Evolutionary conservation across 2,113 vertebrate species (phyloP).

Genomic region (Capreolus pygargus): DNA sequence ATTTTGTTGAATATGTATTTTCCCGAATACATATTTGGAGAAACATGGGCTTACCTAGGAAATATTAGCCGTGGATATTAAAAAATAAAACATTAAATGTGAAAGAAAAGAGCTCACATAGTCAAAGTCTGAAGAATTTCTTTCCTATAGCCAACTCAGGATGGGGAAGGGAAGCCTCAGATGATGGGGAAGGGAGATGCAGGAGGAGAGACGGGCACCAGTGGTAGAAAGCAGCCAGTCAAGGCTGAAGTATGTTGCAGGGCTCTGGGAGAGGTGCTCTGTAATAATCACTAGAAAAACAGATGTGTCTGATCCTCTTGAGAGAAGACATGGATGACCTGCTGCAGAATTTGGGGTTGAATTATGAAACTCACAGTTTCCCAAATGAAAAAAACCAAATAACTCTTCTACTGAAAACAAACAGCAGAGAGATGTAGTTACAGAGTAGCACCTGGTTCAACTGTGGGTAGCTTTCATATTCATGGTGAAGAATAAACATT

Average conservation of each 20-base stretch:
- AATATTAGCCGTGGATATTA: not conserved
- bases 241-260: no score
- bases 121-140: not conserved
- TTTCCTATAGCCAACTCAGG: not conserved
- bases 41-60: not conserved
- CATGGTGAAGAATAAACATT: not conserved
- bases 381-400: not conserved
- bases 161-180: no score
- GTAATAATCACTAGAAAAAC: not conserved
- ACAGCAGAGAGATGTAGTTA: not conserved
- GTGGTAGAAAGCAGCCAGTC: not conserved
- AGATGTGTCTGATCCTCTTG: not conserved
- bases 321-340: not conserved
- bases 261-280: not conserved
- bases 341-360: not conserved
- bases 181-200: not conserved
- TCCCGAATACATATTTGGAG: not conserved
- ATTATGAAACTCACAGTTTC: not conserved
- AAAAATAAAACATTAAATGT: not conserved
- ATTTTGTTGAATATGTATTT: slow-evolving; percentile 1
- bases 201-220: accelerated
- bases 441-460: not conserved
- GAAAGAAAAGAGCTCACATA: not conserved
- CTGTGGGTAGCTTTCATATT: not conserved
- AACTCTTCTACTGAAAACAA: not conserved